phyloP scores from a whole-genome alignment of 1,140 invertebrate genomes.

The Lepidurus packardi region DNA sequence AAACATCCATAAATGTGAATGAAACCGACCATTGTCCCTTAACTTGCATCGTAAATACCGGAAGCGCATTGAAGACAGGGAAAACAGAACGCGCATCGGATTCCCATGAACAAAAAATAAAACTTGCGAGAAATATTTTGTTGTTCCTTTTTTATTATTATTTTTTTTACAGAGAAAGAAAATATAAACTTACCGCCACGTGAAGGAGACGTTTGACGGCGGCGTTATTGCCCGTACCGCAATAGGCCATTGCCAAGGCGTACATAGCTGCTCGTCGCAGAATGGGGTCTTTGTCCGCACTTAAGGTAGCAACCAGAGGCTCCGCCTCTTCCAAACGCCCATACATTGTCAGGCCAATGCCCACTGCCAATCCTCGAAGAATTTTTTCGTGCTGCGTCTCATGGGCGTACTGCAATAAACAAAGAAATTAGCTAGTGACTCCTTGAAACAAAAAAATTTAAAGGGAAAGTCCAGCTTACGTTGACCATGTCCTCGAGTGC shows the following conservation, averaged over 20 bases:
- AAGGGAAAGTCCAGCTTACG: constrained; percentile 47
- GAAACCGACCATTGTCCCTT: background rate
- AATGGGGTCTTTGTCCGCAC: constrained; percentile 79
- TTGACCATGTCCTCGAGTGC: constrained; percentile 93
- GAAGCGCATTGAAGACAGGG: background rate
- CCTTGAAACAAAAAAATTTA: constrained; percentile 20
- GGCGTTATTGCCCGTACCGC: constrained; percentile 93
- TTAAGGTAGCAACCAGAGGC: constrained; percentile 79
- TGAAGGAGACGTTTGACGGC: constrained; percentile 91
- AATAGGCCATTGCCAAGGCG: constrained; percentile 96
- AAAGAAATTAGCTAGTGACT: constrained; percentile 19
- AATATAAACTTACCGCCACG: constrained; percentile 66
- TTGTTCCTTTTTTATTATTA: no score
- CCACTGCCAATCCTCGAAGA: constrained; percentile 85
- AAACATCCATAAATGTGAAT: background rate
- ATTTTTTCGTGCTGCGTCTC: constrained; percentile 99
- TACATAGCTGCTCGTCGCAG: constrained; percentile 90
- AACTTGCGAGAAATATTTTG: no score
- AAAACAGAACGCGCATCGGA: no score
- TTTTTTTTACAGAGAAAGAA: background rate
- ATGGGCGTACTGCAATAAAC: constrained; percentile 58
- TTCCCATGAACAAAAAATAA: no score
- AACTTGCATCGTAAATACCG: background rate
- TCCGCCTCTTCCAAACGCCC: constrained; percentile 94
- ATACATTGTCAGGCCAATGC: constrained; percentile 95